A percentile compares a stretch with the other conserved stretches of the same genome.
Evolutionary conservation across 2,888 invertebrate genomes (phyloP).

Genomic region (Leucoptera coffeella): DNA sequence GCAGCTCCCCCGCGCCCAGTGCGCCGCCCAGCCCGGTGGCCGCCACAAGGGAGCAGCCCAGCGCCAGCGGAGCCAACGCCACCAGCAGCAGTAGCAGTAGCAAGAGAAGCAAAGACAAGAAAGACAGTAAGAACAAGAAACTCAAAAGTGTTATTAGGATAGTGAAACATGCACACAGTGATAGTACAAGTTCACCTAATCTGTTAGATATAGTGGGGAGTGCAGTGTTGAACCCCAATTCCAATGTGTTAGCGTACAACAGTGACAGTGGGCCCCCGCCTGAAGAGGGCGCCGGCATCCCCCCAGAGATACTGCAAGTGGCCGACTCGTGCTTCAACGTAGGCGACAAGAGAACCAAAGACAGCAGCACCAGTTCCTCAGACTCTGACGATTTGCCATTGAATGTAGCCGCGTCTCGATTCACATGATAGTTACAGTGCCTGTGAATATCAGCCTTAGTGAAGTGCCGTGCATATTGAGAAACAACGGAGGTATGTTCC

Average conservation of each 20-base stretch:
- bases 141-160: slow-evolving; percentile 37
- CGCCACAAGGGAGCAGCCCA: slow-evolving; percentile 9
- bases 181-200: slow-evolving; percentile 12
- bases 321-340: slow-evolving; percentile 3
- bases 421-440: too few species aligned
- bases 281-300: slow-evolving; percentile 1
- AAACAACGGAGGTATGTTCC: slow-evolving; percentile 13
- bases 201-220: slow-evolving; percentile 6
- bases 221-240: slow-evolving; percentile 7
- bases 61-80: slow-evolving; percentile 7
- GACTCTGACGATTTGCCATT: too few species aligned
- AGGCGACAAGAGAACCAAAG: too few species aligned
- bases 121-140: slow-evolving; percentile 21
- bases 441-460: too few species aligned
- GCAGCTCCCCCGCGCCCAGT: background rate
- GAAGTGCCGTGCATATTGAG: slow-evolving; percentile 6
- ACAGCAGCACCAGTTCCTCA: too few species aligned
- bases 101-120: slow-evolving; percentile 8
- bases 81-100: slow-evolving; percentile 4
- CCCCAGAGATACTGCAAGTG: slow-evolving; percentile 1
- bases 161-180: slow-evolving; percentile 15
- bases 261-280: slow-evolving; percentile 5
- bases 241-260: slow-evolving; percentile 5
- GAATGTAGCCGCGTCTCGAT: too few species aligned
- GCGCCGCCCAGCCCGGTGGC: background rate